Evolutionary conservation across 2,113 vertebrate species (phyloP).

Genomic region (Prietella phreatophila): DNA sequence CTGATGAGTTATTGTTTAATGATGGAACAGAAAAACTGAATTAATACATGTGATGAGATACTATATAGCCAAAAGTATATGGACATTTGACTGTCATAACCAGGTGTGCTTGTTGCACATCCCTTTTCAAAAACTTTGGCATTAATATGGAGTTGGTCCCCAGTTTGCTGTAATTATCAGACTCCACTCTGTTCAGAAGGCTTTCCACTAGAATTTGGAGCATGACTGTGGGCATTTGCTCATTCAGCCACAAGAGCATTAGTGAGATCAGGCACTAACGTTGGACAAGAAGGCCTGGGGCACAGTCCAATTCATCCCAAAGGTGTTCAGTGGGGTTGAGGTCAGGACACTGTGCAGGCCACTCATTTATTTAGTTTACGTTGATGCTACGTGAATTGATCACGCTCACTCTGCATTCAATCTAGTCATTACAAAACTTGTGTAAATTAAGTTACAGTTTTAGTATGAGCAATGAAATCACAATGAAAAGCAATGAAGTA

Average conservation of each 20-base stretch:
- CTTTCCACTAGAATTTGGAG: not conserved
- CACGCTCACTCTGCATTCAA: not conserved
- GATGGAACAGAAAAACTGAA: not conserved
- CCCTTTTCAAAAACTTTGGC: not conserved
- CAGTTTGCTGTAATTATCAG: not conserved
- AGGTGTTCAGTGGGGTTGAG: not conserved
- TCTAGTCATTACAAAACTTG: not conserved
- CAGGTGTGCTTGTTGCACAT: not conserved
- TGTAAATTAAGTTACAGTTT: not conserved
- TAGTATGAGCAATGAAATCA: not conserved
- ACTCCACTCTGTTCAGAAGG: not conserved
- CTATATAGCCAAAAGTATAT: not conserved
- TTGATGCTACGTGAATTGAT: not conserved
- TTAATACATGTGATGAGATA: not conserved
- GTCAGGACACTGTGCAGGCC: not conserved
- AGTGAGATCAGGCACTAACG: not conserved
- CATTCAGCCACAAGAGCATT: conserved; percentile 7
- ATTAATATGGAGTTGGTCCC: not conserved
- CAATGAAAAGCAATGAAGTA: no score
- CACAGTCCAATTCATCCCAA: not conserved
- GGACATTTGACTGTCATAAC: not conserved
- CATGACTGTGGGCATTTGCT: not conserved
- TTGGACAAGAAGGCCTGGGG: not conserved
- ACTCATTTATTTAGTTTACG: not conserved
- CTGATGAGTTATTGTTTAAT: not conserved